Base-by-base conservation (phyloP, 1,140 invertebrate species). In the Drosophila tristis region DNA sequence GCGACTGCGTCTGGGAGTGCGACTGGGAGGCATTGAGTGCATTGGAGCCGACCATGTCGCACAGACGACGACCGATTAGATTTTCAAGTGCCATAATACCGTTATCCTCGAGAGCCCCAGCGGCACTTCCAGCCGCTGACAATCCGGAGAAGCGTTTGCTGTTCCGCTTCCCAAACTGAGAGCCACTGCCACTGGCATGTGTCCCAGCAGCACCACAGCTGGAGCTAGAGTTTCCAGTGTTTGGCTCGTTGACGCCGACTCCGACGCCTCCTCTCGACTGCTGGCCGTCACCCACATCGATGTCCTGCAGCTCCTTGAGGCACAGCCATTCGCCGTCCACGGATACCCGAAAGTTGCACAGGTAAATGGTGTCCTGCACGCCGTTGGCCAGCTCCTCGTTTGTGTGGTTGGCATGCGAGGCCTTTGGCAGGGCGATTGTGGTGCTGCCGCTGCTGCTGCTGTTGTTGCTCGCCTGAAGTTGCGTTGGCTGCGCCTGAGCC, bases 241-340 rank as follows among this genome's bases (percentile, higher is more conserved):
- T 8, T 60, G 31, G 15, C 54, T 54, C 7, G 66, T 23, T 15
- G 72, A 42, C 8, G 63, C 84, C 26, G 72, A 42, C 8, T 61
- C 84, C 26, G 71, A 61, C 67, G 48, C 65, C 74, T 16, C 51
- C 67, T 16, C 79, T 57, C 29, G 81, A 60, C 44, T 82, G 64
- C 49, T 65, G 44, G 11, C 87, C 95, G 20, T 76, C 75, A 4
- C 75, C 84, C 93, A 96, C 95, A 91, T 98, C 97, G 75, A 98
- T 96, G 92, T 98, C 97, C 68, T 98, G 96, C 45, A 99, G 93
- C 92, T 99, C 98, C 91, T 98, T 97, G 25, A 99, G 93, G 92
- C 98, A 99, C n/a, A 99, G 94, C 98, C 98, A 99, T 92, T 99
- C 98, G 31, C 98, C 98, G 90, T 99, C 98, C 8, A 99, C 98